phyloP scores from a whole-genome alignment of 1,140 invertebrate genomes.

The Coenobita brevimanus region DNA sequence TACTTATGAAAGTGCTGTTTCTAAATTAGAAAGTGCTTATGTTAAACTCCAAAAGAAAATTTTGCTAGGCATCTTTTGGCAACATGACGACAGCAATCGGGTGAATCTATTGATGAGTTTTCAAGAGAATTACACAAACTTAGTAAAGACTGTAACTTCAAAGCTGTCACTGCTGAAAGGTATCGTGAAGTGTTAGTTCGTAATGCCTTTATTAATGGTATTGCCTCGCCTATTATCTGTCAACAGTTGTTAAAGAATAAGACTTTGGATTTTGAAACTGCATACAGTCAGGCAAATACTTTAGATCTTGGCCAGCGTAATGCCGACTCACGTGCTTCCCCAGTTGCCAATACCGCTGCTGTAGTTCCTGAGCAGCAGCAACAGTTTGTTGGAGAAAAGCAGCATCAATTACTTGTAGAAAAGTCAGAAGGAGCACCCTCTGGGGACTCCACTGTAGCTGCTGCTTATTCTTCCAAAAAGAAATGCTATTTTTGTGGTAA shows the following conservation, averaged over 20 bases:
- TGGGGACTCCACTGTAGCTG: background rate
- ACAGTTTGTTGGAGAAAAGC: background rate
- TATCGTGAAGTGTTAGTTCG: slow-evolving; percentile 6
- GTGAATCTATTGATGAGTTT: slow-evolving; percentile 29
- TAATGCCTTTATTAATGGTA: slow-evolving; percentile 13
- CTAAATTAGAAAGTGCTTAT: slow-evolving; percentile 1
- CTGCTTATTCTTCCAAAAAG: background rate
- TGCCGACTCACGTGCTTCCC: background rate
- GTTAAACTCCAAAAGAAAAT: slow-evolving; percentile 13
- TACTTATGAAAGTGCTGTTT: background rate
- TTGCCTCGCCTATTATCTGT: background rate
- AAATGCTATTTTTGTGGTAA: background rate
- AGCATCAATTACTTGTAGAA: background rate
- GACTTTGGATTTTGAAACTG: background rate
- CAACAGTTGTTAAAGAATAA: slow-evolving; percentile 4
- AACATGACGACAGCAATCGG: background rate
- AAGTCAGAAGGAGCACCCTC: background rate
- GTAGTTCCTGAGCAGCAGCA: background rate
- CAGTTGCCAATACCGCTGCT: background rate
- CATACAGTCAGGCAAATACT: background rate
- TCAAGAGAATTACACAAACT: background rate
- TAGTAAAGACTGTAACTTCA: slow-evolving; percentile 14
- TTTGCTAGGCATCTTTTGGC: slow-evolving; percentile 34
- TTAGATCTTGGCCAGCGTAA: slow-evolving; percentile 19
- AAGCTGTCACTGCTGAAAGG: background rate